These are phyloP conservation scores for Falco cherrug DNA, from an alignment of 2,797 vertebrate genomes.

Conservation along the genomic window DNA sequence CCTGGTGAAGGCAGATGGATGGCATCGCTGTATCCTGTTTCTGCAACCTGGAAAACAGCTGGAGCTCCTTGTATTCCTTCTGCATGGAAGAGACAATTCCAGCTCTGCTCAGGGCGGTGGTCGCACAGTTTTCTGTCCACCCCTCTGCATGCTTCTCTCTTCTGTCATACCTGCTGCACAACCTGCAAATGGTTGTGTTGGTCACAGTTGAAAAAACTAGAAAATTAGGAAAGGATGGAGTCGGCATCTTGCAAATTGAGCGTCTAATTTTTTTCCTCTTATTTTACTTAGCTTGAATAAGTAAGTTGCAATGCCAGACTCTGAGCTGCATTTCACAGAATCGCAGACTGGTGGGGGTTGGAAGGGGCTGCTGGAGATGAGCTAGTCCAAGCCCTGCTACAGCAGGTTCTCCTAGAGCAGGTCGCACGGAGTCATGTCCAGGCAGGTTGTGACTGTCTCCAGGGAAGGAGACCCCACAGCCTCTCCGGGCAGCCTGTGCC, in stretches of 20 bases:
- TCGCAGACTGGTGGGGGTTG: too few species aligned
- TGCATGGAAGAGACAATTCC: not conserved
- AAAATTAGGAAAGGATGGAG: not conserved
- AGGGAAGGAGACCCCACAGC: too few species aligned
- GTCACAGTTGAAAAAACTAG: not conserved
- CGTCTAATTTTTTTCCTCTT: not conserved
- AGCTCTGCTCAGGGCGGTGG: not conserved
- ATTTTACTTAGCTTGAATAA: not conserved
- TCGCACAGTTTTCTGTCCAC: not conserved
- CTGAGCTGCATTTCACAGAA: not conserved
- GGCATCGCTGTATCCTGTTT: not conserved
- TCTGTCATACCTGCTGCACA: not conserved
- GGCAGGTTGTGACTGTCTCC: too few species aligned
- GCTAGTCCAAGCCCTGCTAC: too few species aligned
- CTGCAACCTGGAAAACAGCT: not conserved
- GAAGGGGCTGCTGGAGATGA: too few species aligned
- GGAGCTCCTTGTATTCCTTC: not conserved
- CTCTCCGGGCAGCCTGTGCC: too few species aligned
- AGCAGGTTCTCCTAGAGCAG: too few species aligned
- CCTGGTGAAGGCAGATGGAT: not conserved
- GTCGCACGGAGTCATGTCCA: too few species aligned
- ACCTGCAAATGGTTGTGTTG: not conserved
- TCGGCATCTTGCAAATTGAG: not conserved
- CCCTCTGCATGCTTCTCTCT: fast-evolving
- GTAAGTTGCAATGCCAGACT: not conserved